Conservation (phyloP, 2,888 invertebrate species). For the Lithophane leautieri region DNA sequence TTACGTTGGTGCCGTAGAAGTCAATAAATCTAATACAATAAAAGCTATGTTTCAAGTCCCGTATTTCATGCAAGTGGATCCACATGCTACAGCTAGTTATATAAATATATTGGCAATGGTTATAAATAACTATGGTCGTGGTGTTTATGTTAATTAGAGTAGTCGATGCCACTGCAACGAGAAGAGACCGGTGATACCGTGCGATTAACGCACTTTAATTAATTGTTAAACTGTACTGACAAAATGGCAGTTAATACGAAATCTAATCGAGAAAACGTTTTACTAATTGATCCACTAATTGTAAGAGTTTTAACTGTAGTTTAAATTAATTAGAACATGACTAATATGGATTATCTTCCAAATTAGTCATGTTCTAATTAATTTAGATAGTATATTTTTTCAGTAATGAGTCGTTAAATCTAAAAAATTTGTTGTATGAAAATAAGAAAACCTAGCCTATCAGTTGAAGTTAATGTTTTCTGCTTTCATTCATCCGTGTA, state of each 20-base stretch:
- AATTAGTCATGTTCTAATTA: too few relatives aligned
- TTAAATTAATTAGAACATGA: constrained; percentile 26
- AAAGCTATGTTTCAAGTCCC: constrained; percentile 34
- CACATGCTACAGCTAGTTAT: constrained; percentile 67
- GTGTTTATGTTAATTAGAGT: constrained; percentile 89
- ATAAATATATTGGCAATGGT: constrained; percentile 72
- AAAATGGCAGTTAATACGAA: constrained; percentile 41
- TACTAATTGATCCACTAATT: constrained; percentile 55
- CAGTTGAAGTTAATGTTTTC: not conserved
- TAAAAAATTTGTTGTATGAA: too few relatives aligned
- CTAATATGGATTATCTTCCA: constrained; percentile 44
- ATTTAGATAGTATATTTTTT: constrained; percentile 7
- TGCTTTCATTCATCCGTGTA: constrained; percentile 4
- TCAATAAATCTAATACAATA: constrained; percentile 44
- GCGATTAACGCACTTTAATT: constrained; percentile 55
- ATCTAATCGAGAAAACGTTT: constrained; percentile 55
- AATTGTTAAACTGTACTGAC: constrained; percentile 56
- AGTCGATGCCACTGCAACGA: constrained; percentile 82
- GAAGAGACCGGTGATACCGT: constrained; percentile 64
- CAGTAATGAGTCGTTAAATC: constrained; percentile 9
- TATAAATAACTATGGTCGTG: constrained; percentile 79
- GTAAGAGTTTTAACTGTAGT: constrained; percentile 33
- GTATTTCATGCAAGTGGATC: constrained; percentile 46
- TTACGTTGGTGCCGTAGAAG: not conserved
- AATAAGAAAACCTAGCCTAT: not conserved